Percentiles rank a stretch among this genome's conserved stretches.
phyloP scores from a whole-genome alignment of 2,113 vertebrate species.

The Seriola rivoliana region DNA sequence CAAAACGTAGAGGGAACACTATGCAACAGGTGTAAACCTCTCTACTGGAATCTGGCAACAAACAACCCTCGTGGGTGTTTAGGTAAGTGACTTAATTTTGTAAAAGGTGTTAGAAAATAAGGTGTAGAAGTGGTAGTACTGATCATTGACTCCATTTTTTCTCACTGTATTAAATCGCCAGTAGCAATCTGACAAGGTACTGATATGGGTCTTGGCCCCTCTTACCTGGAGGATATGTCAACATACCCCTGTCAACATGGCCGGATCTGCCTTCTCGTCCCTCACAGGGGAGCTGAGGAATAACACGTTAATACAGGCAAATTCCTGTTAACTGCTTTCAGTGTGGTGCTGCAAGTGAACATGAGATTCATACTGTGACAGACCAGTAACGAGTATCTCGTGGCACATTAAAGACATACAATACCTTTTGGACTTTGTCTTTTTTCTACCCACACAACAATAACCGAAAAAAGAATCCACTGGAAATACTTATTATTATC shows the following conservation, averaged over 20 bases:
- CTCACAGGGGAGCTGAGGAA: constrained; percentile 31
- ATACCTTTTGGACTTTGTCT: neutral
- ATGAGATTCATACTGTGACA: constrained; percentile 24
- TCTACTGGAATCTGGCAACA: constrained; percentile 91
- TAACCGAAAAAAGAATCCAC: neutral
- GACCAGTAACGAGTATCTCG: constrained; percentile 8
- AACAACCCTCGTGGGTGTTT: constrained; percentile 88
- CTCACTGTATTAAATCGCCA: constrained; percentile 36
- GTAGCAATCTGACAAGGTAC: constrained; percentile 46
- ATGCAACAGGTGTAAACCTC: constrained; percentile 90
- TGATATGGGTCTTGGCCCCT: constrained; percentile 56
- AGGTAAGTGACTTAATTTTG: constrained; percentile 78
- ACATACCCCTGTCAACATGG: constrained; percentile 65
- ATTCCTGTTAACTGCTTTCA: constrained; percentile 39
- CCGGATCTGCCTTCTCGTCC: constrained; percentile 44
- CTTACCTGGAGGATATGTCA: constrained; percentile 58
- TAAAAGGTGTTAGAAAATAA: neutral
- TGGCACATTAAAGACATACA: constrained; percentile 8
- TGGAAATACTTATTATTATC: constrained; percentile 22
- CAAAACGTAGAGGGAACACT: constrained; percentile 85
- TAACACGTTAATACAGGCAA: constrained; percentile 44
- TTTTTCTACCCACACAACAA: neutral
- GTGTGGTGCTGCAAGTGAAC: constrained; percentile 3
- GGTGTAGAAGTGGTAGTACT: neutral
- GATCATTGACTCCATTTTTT: constrained; percentile 19